Percentiles rank a stretch among this genome's conserved stretches.
phyloP scores from a whole-genome alignment of 2,113 vertebrate species.

The Calidris pygmaea region DNA sequence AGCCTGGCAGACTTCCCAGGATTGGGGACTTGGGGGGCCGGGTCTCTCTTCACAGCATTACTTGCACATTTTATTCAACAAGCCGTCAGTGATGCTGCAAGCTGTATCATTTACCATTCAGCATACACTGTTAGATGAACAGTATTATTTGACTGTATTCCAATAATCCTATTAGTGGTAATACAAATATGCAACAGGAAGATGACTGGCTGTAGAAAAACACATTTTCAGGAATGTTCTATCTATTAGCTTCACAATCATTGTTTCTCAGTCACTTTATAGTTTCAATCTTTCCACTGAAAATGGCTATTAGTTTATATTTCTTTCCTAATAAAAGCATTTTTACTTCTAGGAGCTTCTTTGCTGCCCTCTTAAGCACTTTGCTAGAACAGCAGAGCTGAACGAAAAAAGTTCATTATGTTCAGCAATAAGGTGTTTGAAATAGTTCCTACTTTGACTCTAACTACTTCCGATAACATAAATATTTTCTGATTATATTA shows the following conservation, averaged over 20 bases:
- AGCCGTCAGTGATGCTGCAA: neutral
- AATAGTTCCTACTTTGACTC: neutral
- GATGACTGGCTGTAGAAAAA: constrained; percentile 2
- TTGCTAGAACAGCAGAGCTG: neutral
- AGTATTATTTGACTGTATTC: neutral
- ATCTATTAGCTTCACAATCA: neutral
- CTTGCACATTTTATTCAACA: neutral
- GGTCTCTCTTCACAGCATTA: neutral
- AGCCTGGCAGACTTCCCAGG: neutral
- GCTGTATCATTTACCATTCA: neutral
- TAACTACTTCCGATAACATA: neutral
- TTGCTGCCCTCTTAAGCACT: constrained; percentile 73
- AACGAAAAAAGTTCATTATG: neutral
- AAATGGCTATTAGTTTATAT: neutral
- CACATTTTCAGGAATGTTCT: constrained; percentile 15
- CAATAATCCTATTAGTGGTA: neutral
- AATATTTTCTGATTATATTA: neutral
- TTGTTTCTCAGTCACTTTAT: neutral
- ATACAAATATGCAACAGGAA: neutral
- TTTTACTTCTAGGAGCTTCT: constrained; percentile 51
- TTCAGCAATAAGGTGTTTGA: neutral
- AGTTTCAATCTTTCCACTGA: neutral
- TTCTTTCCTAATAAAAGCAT: neutral
- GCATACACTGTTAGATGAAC: neutral
- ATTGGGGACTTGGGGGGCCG: accelerated